Percentiles rank a stretch among this genome's conserved stretches.
These are phyloP conservation scores for Axinella damicornis DNA, from an alignment of 37 sponge, comb jelly and placozoan species.

Conservation along the genomic window DNA sequence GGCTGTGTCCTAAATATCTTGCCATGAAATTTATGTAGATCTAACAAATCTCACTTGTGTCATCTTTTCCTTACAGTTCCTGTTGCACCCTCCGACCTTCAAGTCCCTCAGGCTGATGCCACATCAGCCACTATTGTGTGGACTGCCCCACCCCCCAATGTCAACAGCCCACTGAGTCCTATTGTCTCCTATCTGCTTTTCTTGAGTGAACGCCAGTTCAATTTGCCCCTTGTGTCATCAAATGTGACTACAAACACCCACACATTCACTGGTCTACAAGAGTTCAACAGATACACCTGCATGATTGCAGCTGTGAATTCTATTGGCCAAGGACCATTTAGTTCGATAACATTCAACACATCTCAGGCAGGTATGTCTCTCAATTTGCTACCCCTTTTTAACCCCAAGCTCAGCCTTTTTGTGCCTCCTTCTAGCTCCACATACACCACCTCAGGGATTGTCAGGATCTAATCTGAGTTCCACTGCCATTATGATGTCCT, in stretches of 20 bases:
- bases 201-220: too few species aligned
- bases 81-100: background rate
- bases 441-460: slow-evolving; percentile 3
- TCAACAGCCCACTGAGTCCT: background rate
- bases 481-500: background rate
- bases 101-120: background rate
- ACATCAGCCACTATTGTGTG: slow-evolving; percentile 6
- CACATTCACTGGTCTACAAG: background rate
- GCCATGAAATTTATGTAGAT: too few species aligned
- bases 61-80: background rate
- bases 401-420: too few species aligned
- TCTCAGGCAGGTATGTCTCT: too few species aligned
- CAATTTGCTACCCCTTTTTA: too few species aligned
- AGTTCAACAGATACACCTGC: background rate
- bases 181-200: too few species aligned
- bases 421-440: slow-evolving; percentile 17
- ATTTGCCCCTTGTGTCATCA: too few species aligned
- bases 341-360: too few species aligned
- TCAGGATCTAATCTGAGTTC: slow-evolving; percentile 7
- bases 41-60: too few species aligned
- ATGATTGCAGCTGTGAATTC: background rate
- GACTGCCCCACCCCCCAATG: background rate
- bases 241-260: background rate
- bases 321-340: background rate
- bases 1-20: too few species aligned